Conservation (phyloP, 2,113 vertebrate genomes). For the Ammodytes dubius region DNA sequence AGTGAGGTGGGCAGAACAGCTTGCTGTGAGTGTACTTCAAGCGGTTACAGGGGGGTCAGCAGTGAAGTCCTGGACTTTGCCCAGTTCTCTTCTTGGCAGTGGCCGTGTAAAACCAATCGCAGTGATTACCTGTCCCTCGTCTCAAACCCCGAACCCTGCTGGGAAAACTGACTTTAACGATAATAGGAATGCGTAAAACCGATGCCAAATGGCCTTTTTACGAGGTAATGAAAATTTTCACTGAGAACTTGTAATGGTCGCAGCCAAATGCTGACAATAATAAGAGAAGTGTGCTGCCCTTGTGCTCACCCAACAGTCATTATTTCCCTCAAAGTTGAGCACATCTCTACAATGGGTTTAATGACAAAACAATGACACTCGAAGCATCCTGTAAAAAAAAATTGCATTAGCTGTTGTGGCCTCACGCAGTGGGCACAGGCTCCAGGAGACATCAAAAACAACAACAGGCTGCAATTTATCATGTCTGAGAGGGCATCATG, state of each 20-base stretch:
- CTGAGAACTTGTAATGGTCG: constrained; percentile 62
- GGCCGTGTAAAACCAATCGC: constrained; percentile 41
- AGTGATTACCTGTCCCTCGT: constrained; percentile 60
- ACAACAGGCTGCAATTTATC: constrained; percentile 44
- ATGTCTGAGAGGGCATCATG: constrained; percentile 52
- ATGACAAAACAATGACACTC: constrained; percentile 48
- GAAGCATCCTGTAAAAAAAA: constrained; percentile 65
- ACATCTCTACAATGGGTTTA: constrained; percentile 20
- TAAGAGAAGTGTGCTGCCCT: constrained; percentile 58
- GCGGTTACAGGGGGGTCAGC: constrained; percentile 33
- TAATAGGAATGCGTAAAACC: constrained; percentile 53
- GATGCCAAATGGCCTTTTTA: constrained; percentile 74
- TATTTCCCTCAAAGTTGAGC: constrained; percentile 43
- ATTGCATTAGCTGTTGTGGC: constrained; percentile 54
- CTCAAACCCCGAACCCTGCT: constrained; percentile 61
- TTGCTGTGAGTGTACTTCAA: constrained; percentile 7
- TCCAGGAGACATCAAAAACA: constrained; percentile 49
- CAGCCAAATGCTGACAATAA: constrained; percentile 60
- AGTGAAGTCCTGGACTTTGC: constrained; percentile 34
- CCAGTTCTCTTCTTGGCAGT: constrained; percentile 46
- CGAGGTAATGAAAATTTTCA: constrained; percentile 65
- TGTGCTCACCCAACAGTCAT: constrained; percentile 40
- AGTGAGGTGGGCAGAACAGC: constrained; percentile 15
- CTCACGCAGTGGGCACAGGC: constrained; percentile 16
- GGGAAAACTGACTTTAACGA: constrained; percentile 64